Conservation (phyloP, 2,113 vertebrate genomes). For the Ardeotis arabs region DNA sequence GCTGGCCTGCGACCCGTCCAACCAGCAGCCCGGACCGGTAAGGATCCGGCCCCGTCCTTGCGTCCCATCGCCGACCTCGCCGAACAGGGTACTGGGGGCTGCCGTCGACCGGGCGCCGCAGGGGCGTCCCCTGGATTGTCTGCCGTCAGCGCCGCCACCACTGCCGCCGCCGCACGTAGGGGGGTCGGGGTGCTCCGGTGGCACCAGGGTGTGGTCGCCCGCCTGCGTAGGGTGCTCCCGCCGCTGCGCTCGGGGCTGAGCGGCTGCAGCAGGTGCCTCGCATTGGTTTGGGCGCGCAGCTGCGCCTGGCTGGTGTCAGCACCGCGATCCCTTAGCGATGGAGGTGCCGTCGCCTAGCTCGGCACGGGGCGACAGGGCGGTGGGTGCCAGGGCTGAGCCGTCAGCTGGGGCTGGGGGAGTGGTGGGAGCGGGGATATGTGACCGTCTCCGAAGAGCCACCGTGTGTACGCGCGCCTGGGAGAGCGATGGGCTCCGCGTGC, state of each 20-base stretch:
- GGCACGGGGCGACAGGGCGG: rapidly evolving
- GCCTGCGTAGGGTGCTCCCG: not conserved
- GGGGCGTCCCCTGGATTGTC: not conserved
- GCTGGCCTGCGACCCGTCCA: constrained; percentile 93
- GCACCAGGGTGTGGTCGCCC: rapidly evolving
- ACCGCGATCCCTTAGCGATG: rapidly evolving
- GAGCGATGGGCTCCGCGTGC: rapidly evolving
- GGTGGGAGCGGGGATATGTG: not conserved
- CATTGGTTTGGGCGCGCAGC: not conserved
- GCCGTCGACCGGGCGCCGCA: not conserved
- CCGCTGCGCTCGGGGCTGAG: rapidly evolving
- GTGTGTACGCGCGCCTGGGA: rapidly evolving
- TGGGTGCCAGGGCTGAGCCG: not conserved
- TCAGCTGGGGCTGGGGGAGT: rapidly evolving
- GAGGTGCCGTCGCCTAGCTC: not conserved
- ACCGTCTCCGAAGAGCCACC: not conserved
- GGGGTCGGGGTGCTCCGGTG: not conserved
- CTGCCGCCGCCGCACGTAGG: not conserved
- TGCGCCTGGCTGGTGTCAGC: not conserved
- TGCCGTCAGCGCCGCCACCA: not conserved
- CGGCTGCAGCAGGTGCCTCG: not conserved
- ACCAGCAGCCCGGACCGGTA: constrained; percentile 91
- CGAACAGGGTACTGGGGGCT: not conserved
- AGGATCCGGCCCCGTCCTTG: constrained; percentile 57
- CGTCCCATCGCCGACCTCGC: not conserved